Evolutionary conservation across 2,113 vertebrate genomes (phyloP), one percentile per base, ranked within the genome.

Genomic region (Pelodiscus sinensis): DNA sequence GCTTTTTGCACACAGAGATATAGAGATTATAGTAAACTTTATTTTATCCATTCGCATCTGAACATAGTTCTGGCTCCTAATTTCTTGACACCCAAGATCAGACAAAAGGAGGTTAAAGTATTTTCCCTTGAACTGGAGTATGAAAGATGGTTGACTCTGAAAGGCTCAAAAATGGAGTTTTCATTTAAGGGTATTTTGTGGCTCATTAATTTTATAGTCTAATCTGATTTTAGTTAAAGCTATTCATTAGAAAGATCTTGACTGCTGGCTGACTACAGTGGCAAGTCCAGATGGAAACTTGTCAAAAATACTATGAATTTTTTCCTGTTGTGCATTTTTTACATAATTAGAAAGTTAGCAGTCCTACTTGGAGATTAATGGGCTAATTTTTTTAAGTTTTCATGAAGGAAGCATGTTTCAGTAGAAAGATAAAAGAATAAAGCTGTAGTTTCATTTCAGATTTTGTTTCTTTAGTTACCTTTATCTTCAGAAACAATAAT

Each of bases 241-340:
- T 51, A n/a, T n/a, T 16, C 0, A 0, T 0, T 3, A 38, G 31
- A 60, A 75, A 6, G 14, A 56, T 81, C 21, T 22, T 18, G 21
- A 51, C 90, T 82, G 50, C 25, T 96, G 92, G 8, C 78, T 79
- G 55, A 38, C 31, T 44, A 95, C 5, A 71, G n/a, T 35, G n/a
- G 13, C 4, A n/a, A 71, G 55, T 55, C 79, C 84, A 55, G 57
- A 62, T 73, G 68, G 79, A 88, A 89, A 14, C 0, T 0, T 52
- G 4, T 31, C n/a, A 18, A 0, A 1, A 81, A 31, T 55, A n/a
- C 52, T 71, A 16, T 35, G 80, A 55, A 27, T 27, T 38, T 82
- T 19, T 56, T 80, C 60, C 87, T 62, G 9, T 0, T 24, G 14
- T 52, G 2, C 55, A 0, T 31, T 79, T 86, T 81, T 2, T 56